Conservation (phyloP, 2,113 vertebrate species). For the Platysteira castanea region DNA sequence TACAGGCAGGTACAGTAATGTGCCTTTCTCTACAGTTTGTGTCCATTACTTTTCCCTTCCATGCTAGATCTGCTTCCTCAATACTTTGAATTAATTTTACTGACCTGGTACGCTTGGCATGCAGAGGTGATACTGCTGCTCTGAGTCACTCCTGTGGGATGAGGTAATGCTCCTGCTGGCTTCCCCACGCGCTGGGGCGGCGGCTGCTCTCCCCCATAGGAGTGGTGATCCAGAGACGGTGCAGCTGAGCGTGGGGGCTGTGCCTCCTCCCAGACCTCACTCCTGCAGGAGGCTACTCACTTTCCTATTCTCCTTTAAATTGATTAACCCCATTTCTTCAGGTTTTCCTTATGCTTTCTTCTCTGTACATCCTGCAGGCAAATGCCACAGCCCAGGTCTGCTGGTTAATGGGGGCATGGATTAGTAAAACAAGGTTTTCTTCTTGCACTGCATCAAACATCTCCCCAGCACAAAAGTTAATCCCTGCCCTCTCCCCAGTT, state of each 20-base stretch:
- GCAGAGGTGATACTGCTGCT: constrained; percentile 21
- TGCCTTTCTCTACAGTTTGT: neutral
- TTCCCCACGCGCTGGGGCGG: neutral
- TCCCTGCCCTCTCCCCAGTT: neutral
- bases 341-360: neutral
- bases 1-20: neutral
- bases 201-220: fast-evolving
- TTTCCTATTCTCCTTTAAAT: neutral
- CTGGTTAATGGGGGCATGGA: neutral
- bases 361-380: neutral
- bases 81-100: neutral
- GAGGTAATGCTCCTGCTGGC: neutral
- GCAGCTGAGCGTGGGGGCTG: neutral
- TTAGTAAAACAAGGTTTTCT: neutral
- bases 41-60: neutral
- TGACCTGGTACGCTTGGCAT: neutral
- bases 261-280: neutral
- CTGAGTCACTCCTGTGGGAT: neutral
- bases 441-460: neutral
- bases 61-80: neutral
- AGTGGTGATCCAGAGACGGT: neutral
- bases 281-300: neutral
- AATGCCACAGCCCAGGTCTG: neutral
- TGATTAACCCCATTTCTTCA: neutral
- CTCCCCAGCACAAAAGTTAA: neutral